These are phyloP conservation scores for Athene cunicularia DNA, from an alignment of 2,113 vertebrate genomes.

Conservation along the genomic window DNA sequence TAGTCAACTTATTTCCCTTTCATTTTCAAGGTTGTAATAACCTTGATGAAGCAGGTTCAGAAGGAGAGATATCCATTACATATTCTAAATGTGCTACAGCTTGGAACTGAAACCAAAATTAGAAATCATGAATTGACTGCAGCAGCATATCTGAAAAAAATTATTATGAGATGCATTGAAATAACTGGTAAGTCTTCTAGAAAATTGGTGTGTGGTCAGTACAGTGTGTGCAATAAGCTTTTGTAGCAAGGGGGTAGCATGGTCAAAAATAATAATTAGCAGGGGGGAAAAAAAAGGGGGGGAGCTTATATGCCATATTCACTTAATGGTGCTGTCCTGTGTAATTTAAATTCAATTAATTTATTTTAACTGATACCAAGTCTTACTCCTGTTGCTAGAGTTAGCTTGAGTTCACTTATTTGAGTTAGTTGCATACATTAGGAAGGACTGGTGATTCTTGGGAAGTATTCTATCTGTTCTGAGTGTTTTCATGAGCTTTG, in stretches of 20 bases:
- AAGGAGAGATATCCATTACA: conserved; percentile 79
- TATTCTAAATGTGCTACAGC: conserved; percentile 81
- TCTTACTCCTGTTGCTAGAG: background rate
- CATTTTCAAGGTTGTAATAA: conserved; percentile 80
- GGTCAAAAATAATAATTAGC: background rate
- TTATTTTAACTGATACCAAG: background rate
- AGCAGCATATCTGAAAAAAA: conserved; percentile 84
- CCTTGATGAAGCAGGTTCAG: conserved; percentile 80
- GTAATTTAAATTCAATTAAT: background rate
- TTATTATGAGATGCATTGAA: conserved; percentile 84
- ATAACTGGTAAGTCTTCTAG: conserved; percentile 79
- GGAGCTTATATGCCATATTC: background rate
- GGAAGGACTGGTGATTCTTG: background rate
- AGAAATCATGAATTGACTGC: conserved; percentile 83
- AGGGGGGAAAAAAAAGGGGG: rapidly evolving
- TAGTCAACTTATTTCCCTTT: background rate
- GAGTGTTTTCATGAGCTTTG: background rate
- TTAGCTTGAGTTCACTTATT: background rate
- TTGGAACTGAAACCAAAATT: conserved; percentile 85
- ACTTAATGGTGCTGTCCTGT: background rate
- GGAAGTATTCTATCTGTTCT: background rate
- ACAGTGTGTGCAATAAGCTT: background rate
- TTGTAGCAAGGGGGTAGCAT: background rate
- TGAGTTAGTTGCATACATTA: background rate
- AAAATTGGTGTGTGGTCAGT: background rate